phyloP scores from a whole-genome alignment of 2,888 invertebrate genomes.

The Choristoneura rosaceana region DNA sequence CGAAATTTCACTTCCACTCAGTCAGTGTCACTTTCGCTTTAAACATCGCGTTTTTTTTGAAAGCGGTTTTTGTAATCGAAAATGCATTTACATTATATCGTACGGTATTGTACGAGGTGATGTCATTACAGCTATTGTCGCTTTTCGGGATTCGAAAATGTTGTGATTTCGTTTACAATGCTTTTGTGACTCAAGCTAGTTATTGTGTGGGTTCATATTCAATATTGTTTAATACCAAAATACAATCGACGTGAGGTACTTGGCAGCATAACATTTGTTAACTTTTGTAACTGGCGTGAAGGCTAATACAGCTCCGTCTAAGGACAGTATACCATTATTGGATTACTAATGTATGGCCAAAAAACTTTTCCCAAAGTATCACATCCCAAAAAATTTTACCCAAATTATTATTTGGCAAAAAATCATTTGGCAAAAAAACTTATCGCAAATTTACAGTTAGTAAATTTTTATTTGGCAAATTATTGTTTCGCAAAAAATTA shows the following conservation, averaged over 20 bases:
- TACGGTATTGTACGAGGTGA: slow-evolving; percentile 37
- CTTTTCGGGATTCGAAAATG: slow-evolving; percentile 1
- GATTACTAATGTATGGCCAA: too few relatives aligned
- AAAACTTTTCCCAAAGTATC: too few relatives aligned
- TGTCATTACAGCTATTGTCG: slow-evolving; percentile 29
- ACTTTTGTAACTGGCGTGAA: neutral
- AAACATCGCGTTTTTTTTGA: slow-evolving; percentile 45
- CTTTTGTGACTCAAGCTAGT: slow-evolving; percentile 8
- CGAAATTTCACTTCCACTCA: slow-evolving; percentile 56
- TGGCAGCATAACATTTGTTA: neutral
- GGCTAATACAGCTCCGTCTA: neutral
- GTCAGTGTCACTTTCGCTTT: slow-evolving; percentile 51
- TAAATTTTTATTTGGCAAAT: too few relatives aligned
- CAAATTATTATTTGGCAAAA: too few relatives aligned
- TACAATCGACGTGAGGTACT: neutral
- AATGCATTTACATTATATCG: slow-evolving; percentile 43
- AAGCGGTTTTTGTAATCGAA: slow-evolving; percentile 38
- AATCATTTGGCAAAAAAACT: too few relatives aligned
- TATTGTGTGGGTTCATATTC: slow-evolving; percentile 28
- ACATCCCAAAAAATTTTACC: too few relatives aligned
- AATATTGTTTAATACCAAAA: neutral
- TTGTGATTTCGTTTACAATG: slow-evolving; percentile 12
- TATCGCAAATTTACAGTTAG: too few relatives aligned
- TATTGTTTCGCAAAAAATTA: too few relatives aligned
- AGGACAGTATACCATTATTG: neutral